Percentiles rank a stretch among this genome's conserved stretches.
These are phyloP conservation scores for Pocillopora meandrina DNA, from an alignment of 92 coral and sea anemone genomes.

Conservation along the genomic window DNA sequence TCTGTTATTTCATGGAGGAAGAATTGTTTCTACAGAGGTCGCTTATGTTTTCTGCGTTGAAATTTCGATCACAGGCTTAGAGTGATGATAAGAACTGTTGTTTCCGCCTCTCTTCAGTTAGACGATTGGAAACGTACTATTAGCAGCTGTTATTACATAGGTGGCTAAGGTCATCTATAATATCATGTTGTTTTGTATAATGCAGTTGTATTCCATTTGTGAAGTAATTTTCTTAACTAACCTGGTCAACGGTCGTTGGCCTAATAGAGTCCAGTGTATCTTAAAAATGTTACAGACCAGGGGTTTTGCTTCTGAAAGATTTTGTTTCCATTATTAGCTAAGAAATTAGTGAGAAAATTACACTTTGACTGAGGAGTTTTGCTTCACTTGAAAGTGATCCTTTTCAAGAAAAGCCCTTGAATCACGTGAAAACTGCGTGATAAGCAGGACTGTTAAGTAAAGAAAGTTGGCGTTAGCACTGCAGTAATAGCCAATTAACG, in stretches of 20 bases:
- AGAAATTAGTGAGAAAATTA: too few relatives aligned
- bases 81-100: background rate
- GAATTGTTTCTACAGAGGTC: background rate
- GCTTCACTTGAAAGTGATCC: too few relatives aligned
- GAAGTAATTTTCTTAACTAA: background rate
- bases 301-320: background rate
- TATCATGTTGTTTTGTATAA: too few relatives aligned
- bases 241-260: conserved; percentile 1
- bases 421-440: too few relatives aligned
- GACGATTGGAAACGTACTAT: background rate
- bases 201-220: background rate
- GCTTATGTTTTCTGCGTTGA: background rate
- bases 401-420: too few relatives aligned
- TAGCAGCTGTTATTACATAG: background rate
- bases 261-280: background rate
- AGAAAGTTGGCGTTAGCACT: too few relatives aligned
- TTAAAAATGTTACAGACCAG: background rate
- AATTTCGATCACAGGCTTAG: background rate
- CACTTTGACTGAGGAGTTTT: too few relatives aligned
- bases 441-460: too few relatives aligned
- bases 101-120: conserved; percentile 4
- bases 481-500: too few relatives aligned
- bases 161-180: background rate
- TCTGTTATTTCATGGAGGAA: background rate
- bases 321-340: background rate